Base-by-base conservation (phyloP, 2,888 invertebrate species). In the Clistopyga incitator region DNA sequence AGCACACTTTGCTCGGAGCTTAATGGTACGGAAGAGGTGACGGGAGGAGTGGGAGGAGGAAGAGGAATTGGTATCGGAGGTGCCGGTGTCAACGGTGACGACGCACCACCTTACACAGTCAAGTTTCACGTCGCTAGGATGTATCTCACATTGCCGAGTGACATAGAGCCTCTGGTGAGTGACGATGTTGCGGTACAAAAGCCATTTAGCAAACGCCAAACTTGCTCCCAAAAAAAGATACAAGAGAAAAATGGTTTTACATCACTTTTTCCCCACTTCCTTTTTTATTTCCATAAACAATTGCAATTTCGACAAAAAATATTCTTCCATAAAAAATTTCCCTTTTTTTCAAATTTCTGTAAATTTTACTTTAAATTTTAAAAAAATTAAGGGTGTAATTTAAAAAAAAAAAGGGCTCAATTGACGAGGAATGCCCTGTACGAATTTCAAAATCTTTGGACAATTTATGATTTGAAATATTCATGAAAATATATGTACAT, bases 1-100 rank as follows among this genome's bases (percentile, higher is more conserved):
- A 94, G 95, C 86, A 94, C 94, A 67, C 95, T 96, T 54, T 97
- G 97, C 91, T 90, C 85, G 34, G 97, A 97, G 90, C 94, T 96
- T 87, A 95, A 96, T 84, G 94, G 95, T 86, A 91, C 93, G 18
- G 92, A 94, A 81, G 94, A 94, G 90, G 95, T 95, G 90, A 61
- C 78, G 23, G 84, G 81, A 61, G 50, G 71, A 34, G 84, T 78
- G 47, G 50, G 71, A 29, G 75, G 71, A 72, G 81, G 64, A 64
- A 13, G 89, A 47, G 93, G 94, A 81, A 93, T 74, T 23, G 75
- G 85, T 59, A 68, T 83, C 47, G 78, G 70, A 15, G 84, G 81
- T n/a, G 81, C 81, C 18, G 87, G 79, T 65, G 74, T 75, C 74
- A 83, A 56, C 85, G 87, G 72, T 92, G 93, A 94, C 78, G 94